These are phyloP conservation scores for Neodiprion pinetum DNA, from an alignment of 1,140 invertebrate genomes.

Conservation along the genomic window DNA sequence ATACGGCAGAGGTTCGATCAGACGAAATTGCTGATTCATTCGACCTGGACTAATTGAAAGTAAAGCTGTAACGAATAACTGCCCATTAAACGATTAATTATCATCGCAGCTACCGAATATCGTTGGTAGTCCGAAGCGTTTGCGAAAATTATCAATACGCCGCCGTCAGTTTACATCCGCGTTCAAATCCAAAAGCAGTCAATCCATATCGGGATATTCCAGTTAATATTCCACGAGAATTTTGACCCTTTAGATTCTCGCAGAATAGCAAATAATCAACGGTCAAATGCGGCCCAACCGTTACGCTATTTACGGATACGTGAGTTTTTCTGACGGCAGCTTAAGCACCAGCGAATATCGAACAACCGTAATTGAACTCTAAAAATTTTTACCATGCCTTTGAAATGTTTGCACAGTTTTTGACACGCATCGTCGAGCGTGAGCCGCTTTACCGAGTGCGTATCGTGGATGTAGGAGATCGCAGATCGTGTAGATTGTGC, in stretches of 20 bases:
- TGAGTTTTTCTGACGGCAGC: too few relatives aligned
- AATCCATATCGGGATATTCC: not conserved
- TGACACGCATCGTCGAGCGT: too few relatives aligned
- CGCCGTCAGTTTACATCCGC: not conserved
- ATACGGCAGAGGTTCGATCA: conserved; percentile 12
- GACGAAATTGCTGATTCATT: conserved; percentile 40
- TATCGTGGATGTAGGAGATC: not conserved
- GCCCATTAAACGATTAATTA: conserved; percentile 42
- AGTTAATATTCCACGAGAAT: not conserved
- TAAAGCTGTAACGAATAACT: conserved; percentile 43
- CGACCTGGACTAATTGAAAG: conserved; percentile 47
- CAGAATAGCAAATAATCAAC: not conserved
- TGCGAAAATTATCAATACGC: not conserved
- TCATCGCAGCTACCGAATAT: conserved; percentile 29
- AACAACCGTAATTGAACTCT: too few relatives aligned
- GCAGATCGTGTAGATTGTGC: not conserved
- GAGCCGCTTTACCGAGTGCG: too few relatives aligned
- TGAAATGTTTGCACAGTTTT: too few relatives aligned
- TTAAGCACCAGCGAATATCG: too few relatives aligned
- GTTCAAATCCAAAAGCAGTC: not conserved
- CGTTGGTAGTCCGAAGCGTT: conserved; percentile 12
- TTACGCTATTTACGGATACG: too few relatives aligned
- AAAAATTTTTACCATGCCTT: too few relatives aligned
- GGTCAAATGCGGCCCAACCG: not conserved
- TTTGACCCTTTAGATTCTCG: not conserved